These are phyloP conservation scores for Steinernema hermaphroditum DNA, from an alignment of 2,888 invertebrate species.

Conservation along the genomic window DNA sequence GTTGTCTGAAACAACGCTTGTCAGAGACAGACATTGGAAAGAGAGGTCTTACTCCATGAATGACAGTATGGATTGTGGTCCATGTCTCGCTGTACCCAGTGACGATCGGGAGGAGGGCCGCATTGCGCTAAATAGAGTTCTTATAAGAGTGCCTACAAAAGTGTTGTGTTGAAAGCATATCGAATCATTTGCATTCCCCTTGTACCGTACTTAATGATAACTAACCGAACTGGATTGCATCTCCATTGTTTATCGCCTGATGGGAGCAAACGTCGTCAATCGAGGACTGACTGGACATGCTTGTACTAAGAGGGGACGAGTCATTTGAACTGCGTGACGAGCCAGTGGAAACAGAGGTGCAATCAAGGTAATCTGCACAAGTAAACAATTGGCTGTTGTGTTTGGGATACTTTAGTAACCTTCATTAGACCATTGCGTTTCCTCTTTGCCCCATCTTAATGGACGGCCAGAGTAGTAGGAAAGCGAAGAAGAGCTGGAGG, in stretches of 20 bases:
- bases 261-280: background rate
- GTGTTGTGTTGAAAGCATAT: background rate
- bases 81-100: slow-evolving; percentile 2
- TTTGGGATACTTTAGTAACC: background rate
- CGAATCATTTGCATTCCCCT: background rate
- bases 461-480: slow-evolving; percentile 1
- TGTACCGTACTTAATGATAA: background rate
- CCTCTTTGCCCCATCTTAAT: background rate
- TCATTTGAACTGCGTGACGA: slow-evolving; percentile 10
- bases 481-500: background rate
- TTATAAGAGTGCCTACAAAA: background rate
- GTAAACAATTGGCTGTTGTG: background rate
- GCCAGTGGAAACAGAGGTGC: background rate
- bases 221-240: background rate
- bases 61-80: background rate
- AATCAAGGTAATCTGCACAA: background rate
- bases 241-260: background rate
- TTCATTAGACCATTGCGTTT: background rate
- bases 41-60: background rate
- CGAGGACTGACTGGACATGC: slow-evolving; percentile 19
- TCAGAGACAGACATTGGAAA: no score
- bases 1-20: slow-evolving; percentile 55
- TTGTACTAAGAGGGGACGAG: slow-evolving; percentile 12
- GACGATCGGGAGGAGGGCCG: slow-evolving; percentile 12
- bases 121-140: background rate